Percentiles rank a stretch among this genome's conserved stretches.
Evolutionary conservation across 2,888 invertebrate genomes (phyloP).

Genomic region (Dasysyrphus tricinctus): DNA sequence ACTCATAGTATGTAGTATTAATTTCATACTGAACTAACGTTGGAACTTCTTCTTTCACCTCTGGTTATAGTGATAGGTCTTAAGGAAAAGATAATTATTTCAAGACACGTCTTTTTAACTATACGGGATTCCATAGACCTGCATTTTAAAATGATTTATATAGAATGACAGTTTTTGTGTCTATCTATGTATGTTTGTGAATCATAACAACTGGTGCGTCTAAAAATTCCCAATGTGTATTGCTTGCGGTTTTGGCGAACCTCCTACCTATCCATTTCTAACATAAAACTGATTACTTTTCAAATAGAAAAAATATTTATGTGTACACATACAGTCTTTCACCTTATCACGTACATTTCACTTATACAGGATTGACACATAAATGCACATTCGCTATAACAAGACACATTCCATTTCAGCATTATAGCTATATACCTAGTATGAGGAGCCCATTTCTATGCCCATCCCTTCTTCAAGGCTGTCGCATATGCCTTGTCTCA

Average conservation of each 20-base stretch:
- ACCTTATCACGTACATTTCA: slow-evolving; percentile 62
- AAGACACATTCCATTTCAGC: slow-evolving; percentile 69
- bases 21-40: too few relatives aligned
- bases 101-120: slow-evolving; percentile 14
- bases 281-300: slow-evolving; percentile 37
- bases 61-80: too few relatives aligned
- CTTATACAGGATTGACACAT: slow-evolving; percentile 46
- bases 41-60: too few relatives aligned
- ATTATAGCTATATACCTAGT: too few relatives aligned
- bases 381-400: slow-evolving; percentile 53
- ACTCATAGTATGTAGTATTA: too few relatives aligned
- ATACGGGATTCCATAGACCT: slow-evolving; percentile 34
- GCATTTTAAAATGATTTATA: slow-evolving; percentile 8
- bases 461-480: slow-evolving; percentile 73
- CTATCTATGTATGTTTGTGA: neutral
- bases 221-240: slow-evolving; percentile 13
- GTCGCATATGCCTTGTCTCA: slow-evolving; percentile 56
- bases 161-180: slow-evolving; percentile 1
- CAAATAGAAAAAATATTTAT: slow-evolving; percentile 15
- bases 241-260: slow-evolving; percentile 18
- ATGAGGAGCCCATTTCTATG: slow-evolving; percentile 22
- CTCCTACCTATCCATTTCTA: slow-evolving; percentile 53
- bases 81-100: slow-evolving; percentile 9
- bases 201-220: slow-evolving; percentile 1
- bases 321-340: slow-evolving; percentile 27